Evolutionary conservation across 2,888 invertebrate genomes (phyloP), one percentile per base, ranked within the genome.

Genomic region (Erebia ligea): DNA sequence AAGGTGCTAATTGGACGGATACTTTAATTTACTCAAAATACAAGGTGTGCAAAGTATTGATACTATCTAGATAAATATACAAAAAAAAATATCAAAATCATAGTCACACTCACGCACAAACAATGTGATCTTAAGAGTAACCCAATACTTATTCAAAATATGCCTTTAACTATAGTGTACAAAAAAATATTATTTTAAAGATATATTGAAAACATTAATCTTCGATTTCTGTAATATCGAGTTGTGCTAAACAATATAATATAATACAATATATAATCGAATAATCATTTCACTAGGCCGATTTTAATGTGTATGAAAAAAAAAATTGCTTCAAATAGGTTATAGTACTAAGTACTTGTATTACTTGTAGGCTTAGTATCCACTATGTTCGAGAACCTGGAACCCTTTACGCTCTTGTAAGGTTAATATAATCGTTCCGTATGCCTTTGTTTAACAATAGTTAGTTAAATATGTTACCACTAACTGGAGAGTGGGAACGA

Each of bases 51-150:
- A 66, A 34, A 62, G 48, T 69, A 64, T 66, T 45, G 56, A 70
- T 58, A 63, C 34, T 34, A 64, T 63, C 61, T 45, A 45, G 45
- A 13, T n/a, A 52, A 62, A 66, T 48, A 50, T 56, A 17, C 45
- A 40, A 52, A 54, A 62, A 58, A 67, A 61, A 61, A 68, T 68
- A 52, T 63, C 59, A 71, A 73, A 70, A 65, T 71, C 68, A 65
- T 70, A 75, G 83, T 85, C 81, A 86, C 88, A 89, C 90, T 85
- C 81, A 86, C 88, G 90, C 90, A 90, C 90, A 90, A 89, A 82
- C 67, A 72, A 81, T 87, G 87, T 89, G 86, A 88, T 88, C 75
- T 78, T 80, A 82, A 64, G 62, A 63, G 80, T 78, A 79, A 76
- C 77, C 78, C 77, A 68, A 76, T 71, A 75, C 71, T 72, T 70